Evolutionary conservation across 2,888 invertebrate genomes (phyloP).

Genomic region (Thereva nobilitata): DNA sequence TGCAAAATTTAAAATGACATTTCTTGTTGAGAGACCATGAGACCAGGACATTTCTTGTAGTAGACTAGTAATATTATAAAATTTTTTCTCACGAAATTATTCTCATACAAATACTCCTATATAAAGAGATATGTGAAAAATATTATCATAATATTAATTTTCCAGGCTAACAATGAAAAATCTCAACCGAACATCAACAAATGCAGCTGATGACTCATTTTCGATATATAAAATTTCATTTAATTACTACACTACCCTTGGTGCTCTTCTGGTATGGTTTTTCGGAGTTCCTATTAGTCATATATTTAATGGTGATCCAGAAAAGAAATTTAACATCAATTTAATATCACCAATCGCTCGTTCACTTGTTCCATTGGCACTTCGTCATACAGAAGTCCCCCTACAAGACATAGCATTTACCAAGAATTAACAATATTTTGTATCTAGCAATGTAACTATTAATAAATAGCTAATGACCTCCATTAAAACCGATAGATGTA

Average conservation of each 20-base stretch:
- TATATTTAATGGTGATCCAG: conserved; percentile 54
- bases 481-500: no score
- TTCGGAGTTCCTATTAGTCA: conserved; percentile 63
- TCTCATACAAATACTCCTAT: no score
- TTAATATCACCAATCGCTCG: conserved; percentile 50
- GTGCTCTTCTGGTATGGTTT: conserved; percentile 60
- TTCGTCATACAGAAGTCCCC: conserved; percentile 19
- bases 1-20: no score
- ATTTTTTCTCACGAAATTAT: no score
- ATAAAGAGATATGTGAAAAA: no score
- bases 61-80: no score
- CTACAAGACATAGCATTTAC: conserved; percentile 14
- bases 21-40: no score
- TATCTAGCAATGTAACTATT: no score
- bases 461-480: no score
- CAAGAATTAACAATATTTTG: no score
- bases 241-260: conserved; percentile 64
- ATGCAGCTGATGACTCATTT: conserved; percentile 48
- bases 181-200: conserved; percentile 22
- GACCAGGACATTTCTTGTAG: no score
- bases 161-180: neutral
- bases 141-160: no score
- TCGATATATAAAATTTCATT: conserved; percentile 64
- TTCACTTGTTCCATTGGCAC: conserved; percentile 35
- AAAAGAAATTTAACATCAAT: conserved; percentile 50